Evolutionary conservation across 2,888 invertebrate species (phyloP).

Genomic region (Lasioglossum leucozonium): DNA sequence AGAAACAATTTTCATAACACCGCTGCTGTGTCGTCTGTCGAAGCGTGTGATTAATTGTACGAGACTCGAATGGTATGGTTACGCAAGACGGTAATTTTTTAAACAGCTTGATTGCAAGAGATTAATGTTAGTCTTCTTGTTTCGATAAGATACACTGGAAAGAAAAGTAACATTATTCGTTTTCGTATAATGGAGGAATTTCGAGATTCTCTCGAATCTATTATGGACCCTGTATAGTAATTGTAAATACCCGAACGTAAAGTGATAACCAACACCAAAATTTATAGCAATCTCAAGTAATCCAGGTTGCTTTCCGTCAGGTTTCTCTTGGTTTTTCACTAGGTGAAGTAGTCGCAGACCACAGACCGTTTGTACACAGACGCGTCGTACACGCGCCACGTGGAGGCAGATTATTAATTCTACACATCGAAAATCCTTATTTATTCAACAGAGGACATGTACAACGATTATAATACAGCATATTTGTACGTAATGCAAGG

Average conservation of each 20-base stretch:
- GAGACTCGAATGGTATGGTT: background rate
- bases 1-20: background rate
- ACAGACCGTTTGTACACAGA: constrained; percentile 2
- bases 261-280: constrained; percentile 50
- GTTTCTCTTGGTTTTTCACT: background rate
- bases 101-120: background rate
- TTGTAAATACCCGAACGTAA: constrained; percentile 28
- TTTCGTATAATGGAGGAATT: background rate
- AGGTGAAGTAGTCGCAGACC: constrained; percentile 9
- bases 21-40: background rate
- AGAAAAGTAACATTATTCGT: background rate
- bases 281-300: constrained; percentile 37
- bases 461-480: constrained; percentile 49
- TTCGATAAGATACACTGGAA: background rate
- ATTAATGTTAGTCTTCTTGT: background rate
- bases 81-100: background rate
- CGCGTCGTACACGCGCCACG: background rate
- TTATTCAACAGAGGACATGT: constrained; percentile 24
- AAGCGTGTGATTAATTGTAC: background rate
- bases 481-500: constrained; percentile 30
- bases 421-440: constrained; percentile 38
- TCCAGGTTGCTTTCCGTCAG: constrained; percentile 25
- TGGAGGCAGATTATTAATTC: constrained; percentile 22
- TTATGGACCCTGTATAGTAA: background rate
- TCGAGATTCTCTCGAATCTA: background rate